Base-by-base conservation (phyloP, 2,888 invertebrate species). In the Galerucella nymphaeae region DNA sequence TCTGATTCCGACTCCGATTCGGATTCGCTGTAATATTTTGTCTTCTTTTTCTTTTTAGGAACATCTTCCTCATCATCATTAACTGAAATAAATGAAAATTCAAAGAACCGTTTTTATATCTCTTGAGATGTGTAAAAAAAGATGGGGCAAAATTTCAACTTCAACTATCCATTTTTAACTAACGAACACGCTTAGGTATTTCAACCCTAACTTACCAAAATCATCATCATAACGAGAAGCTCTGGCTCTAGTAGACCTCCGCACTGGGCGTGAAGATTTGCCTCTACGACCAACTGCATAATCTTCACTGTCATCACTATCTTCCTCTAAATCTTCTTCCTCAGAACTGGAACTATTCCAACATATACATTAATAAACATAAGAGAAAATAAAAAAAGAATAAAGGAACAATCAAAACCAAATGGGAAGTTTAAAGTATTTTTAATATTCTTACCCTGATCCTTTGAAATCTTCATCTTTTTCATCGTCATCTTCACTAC, bases 401-500 rank as follows among this genome's bases (percentile, higher is more conserved):
- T 5, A 30, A 30, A 30, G 8, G 8, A 30, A 30, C 30, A 30
- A 30, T 30, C 30, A 30, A 8, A 30, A 8, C 30, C 30, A 30
- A 30, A 30, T 30, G 5, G 23, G 23, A 30, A 4, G 5, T 30
- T 3, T 30, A 30, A 30, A 18, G 10, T 11, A 57, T 23, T 20
- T 23, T 57, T 57, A 1, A 57, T 58, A 30, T 8, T 8, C 5
- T 42, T 85, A 77, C 90, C 93, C 93, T 0, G 93, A 92, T 57
- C 95, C 95, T 84, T 95, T 94, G 83, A 97, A 97, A 86, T 97
- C 97, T 85, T 97, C 97, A 82, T 97, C 97, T 0, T 94, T 94
- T 71, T 90, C 92, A 45, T 92, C 92, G 85, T 95, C 94, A 83
- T 94, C 91, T 38, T 83, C 86, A 74, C 86, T 86, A 74, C 84